Base-by-base conservation (phyloP, 2,888 invertebrate genomes). In the Horisme vitalbata region DNA sequence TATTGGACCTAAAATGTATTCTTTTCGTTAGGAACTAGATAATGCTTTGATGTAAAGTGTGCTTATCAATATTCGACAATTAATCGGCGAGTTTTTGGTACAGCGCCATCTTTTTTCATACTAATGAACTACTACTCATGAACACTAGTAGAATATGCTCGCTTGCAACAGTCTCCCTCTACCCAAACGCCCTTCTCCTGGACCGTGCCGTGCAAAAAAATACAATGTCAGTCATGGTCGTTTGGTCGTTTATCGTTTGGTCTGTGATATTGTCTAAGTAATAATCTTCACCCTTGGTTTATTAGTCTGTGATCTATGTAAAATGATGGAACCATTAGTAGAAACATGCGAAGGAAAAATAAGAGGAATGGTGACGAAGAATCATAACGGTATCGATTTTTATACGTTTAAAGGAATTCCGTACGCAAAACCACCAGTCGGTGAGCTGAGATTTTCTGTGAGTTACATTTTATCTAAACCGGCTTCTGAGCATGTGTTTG, bases 381-480 rank as follows among this genome's bases (percentile, higher is more conserved):
- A 85, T 24, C 63, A 70, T 0, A 83, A 79, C 58, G 79, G 84
- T 4, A 60, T 73, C 31, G 44, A 75, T 23, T 92, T 83, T 60
- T 82, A 41, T 37, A 44, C 52, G 8, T 61, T 59, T 27, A 80
- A 83, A 53, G 89, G 91, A 3, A 83, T 91, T 37, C 91, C 91
- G 0, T 91, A 88, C 61, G 91, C 91, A 0, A 79, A 81, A 35
- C 87, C 91, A 27, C 91, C 91, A 7, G 33, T 91, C 10, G 89
- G 68, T n/a, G 65, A 75, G 4, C 50, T 76, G 28, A 65, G 78
- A 45, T 77, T 78, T 60, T 44, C 67, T 52, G 79, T 79, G 60
- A 75, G 75, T 68, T n/a, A 11, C 2, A 13, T 10, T 14, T 5
- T 18, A 18, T 6, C n/a, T 15, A 10, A 39, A 15, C 5, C 8